A percentile compares a stretch with the other conserved stretches of the same genome.
Conservation (phyloP, 2,888 invertebrate species). For the Cryptophagus acutangulus region DNA sequence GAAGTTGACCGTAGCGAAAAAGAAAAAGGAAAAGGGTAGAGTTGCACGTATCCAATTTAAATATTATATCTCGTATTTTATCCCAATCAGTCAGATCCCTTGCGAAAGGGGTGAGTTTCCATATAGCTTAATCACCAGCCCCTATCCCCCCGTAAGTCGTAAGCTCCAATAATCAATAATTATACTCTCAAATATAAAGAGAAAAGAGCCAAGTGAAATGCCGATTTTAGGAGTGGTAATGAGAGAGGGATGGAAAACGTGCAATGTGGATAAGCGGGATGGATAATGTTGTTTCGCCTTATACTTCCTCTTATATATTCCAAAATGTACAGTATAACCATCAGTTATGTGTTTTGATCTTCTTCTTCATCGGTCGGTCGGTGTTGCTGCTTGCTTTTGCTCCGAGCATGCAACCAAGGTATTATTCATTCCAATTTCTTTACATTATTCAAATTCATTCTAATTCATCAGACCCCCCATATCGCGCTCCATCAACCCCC, state of each 20-base stretch:
- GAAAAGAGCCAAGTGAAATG: conserved; percentile 46
- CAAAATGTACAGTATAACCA: conserved; percentile 24
- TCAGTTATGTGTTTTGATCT: conserved; percentile 33
- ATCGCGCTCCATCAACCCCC: too few relatives aligned
- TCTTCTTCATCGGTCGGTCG: too few relatives aligned
- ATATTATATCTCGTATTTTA: conserved; percentile 49
- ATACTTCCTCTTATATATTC: conserved; percentile 16
- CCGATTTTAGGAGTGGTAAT: conserved; percentile 38
- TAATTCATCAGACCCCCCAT: too few relatives aligned
- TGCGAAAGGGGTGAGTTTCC: conserved; percentile 52
- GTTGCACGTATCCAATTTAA: conserved; percentile 44
- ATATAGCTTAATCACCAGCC: conserved; percentile 56
- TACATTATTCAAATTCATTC: too few relatives aligned
- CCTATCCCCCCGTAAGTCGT: conserved; percentile 45
- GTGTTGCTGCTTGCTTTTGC: too few relatives aligned
- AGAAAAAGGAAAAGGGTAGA: background rate
- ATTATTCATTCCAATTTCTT: conserved; percentile 5
- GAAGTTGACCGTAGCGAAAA: conserved; percentile 2
- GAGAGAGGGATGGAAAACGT: conserved; percentile 40
- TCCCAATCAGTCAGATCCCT: conserved; percentile 47
- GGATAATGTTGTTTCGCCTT: conserved; percentile 19
- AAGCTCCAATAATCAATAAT: conserved; percentile 58
- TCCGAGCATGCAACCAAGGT: conserved; percentile 30
- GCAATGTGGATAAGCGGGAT: conserved; percentile 34
- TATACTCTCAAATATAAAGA: conserved; percentile 59